Conservation (phyloP, 2,797 vertebrate genomes). For the Microhierax caerulescens region DNA sequence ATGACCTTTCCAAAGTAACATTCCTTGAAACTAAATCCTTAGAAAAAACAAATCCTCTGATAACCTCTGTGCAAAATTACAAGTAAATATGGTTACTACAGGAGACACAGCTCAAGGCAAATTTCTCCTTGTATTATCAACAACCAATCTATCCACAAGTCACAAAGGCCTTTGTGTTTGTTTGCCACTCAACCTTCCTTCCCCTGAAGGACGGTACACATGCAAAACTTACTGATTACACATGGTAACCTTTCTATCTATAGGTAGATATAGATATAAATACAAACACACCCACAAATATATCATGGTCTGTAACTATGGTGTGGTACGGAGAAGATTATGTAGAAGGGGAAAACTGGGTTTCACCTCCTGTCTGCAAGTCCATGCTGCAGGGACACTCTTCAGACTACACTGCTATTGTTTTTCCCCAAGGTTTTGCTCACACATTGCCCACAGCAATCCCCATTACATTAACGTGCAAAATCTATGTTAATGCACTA, state of each 20-base stretch:
- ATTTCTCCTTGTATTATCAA: neutral
- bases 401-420: neutral
- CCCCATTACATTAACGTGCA: neutral
- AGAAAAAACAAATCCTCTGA: neutral
- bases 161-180: neutral
- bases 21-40: neutral
- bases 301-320: neutral
- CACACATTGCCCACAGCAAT: slow-evolving; percentile 2
- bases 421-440: neutral
- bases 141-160: neutral
- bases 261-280: neutral
- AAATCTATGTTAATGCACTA: slow-evolving; percentile 56
- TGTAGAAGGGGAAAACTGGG: neutral
- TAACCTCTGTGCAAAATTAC: neutral
- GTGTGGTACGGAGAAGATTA: neutral
- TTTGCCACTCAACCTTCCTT: neutral
- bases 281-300: neutral
- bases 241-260: accelerated
- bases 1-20: neutral
- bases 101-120: neutral
- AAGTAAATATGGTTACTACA: neutral
- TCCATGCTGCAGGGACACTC: neutral
- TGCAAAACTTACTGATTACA: neutral
- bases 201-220: neutral
- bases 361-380: neutral